Conservation (phyloP, 2,113 vertebrate species). For the Pedetes capensis region DNA sequence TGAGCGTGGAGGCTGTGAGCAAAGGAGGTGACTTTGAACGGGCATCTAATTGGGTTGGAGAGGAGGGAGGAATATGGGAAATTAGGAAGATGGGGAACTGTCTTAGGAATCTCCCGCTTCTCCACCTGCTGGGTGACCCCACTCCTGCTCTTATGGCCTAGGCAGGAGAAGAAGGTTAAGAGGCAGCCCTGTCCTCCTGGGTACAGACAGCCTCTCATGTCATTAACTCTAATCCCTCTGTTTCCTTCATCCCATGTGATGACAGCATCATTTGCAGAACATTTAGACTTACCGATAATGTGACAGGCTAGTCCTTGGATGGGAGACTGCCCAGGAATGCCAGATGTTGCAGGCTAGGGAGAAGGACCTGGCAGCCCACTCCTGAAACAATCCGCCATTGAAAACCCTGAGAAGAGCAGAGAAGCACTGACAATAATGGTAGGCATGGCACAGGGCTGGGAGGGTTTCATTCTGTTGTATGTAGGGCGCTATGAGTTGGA, state of each 20-base stretch:
- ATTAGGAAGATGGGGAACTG: not conserved
- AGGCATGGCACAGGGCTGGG: too few relatives aligned
- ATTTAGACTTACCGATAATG: too few relatives aligned
- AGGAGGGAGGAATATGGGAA: not conserved
- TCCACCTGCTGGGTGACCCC: not conserved
- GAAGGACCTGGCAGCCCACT: too few relatives aligned
- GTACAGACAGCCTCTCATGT: too few relatives aligned
- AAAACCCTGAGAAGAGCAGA: too few relatives aligned
- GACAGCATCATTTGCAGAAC: not conserved
- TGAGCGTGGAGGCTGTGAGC: not conserved
- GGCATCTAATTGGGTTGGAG: not conserved
- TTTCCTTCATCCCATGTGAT: not conserved
- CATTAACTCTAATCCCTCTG: not conserved
- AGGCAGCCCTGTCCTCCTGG: not conserved
- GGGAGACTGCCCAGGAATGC: too few relatives aligned
- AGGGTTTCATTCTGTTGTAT: too few relatives aligned
- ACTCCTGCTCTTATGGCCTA: not conserved
- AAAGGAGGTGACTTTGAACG: not conserved
- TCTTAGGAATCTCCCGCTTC: not conserved
- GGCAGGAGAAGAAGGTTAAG: not conserved
- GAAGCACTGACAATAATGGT: too few relatives aligned
- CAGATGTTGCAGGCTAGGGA: too few relatives aligned
- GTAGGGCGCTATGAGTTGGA: too few relatives aligned
- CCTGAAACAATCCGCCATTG: too few relatives aligned
- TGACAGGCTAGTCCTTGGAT: too few relatives aligned